phyloP scores from a whole-genome alignment of 2,113 vertebrate genomes.

The Australoheros scitulus region DNA sequence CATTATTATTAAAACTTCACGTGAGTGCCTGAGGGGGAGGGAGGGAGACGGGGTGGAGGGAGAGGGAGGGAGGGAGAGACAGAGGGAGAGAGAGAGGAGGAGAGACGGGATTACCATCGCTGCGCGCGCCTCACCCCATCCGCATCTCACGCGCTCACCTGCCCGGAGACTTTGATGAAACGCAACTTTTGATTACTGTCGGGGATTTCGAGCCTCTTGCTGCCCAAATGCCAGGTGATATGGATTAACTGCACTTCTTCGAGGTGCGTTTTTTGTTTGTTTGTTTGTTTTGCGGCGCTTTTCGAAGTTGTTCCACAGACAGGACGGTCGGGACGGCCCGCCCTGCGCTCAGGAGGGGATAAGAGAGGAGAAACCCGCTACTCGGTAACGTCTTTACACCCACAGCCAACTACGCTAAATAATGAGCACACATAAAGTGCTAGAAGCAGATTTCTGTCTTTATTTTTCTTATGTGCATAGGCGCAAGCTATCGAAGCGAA shows the following conservation, averaged over 20 bases:
- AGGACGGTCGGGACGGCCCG: conserved; percentile 32
- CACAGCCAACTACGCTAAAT: neutral
- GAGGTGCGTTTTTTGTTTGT: conserved; percentile 7
- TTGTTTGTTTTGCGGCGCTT: conserved; percentile 9
- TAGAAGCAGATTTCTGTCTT: conserved; percentile 4
- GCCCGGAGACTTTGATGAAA: neutral
- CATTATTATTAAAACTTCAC: conserved; percentile 20
- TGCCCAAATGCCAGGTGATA: neutral
- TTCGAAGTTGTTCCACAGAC: conserved; percentile 49
- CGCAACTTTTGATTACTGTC: neutral
- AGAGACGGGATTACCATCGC: conserved; percentile 41
- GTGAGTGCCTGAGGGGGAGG: neutral
- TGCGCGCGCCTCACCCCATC: conserved; percentile 18
- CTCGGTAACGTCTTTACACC: conserved; percentile 61
- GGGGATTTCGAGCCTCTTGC: neutral
- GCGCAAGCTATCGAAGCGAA: neutral
- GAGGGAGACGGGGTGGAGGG: neutral
- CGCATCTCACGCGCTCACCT: conserved; percentile 51
- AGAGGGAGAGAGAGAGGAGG: neutral
- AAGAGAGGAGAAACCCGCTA: conserved; percentile 35
- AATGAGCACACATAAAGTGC: neutral
- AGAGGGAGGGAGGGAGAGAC: neutral
- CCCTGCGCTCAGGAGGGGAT: conserved; percentile 58
- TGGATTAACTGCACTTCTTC: conserved; percentile 49
- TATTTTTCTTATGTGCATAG: neutral